Evolutionary conservation across 1,140 invertebrate genomes (phyloP).

Genomic region (Hyposmocoma kahamanoa): DNA sequence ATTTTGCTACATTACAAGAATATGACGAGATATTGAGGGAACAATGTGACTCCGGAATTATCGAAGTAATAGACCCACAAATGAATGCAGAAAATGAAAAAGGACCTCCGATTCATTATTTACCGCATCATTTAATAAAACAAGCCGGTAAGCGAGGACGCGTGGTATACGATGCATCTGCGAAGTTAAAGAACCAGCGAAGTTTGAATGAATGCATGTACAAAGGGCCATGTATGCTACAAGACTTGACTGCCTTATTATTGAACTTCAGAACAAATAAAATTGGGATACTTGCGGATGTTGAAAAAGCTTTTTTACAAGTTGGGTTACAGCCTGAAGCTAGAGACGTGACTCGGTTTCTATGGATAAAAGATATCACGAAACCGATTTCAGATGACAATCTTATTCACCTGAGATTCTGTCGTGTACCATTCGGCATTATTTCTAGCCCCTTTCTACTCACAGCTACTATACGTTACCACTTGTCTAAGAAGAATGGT

Average conservation of each 20-base stretch:
- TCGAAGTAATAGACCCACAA: neutral
- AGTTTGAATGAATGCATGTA: conserved; percentile 11
- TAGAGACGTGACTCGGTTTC: conserved; percentile 10
- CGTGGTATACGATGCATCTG: conserved; percentile 11
- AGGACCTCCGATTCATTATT: conserved; percentile 6
- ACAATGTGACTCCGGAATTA: conserved; percentile 2
- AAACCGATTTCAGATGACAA: conserved; percentile 1
- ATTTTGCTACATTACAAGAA: neutral
- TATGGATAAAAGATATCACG: conserved; percentile 6
- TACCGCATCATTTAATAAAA: conserved; percentile 5
- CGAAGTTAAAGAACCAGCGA: neutral
- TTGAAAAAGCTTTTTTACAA: conserved; percentile 11
- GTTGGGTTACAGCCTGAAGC: conserved; percentile 6
- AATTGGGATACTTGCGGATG: conserved; percentile 5
- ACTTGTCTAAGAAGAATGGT: neutral
- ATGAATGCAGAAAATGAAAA: neutral
- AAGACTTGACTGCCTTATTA: conserved; percentile 5
- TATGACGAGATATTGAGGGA: conserved; percentile 5
- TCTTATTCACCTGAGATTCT: no score
- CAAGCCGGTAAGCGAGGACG: neutral
- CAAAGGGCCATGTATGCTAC: conserved; percentile 2
- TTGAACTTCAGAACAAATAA: conserved; percentile 5
- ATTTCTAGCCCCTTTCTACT: conserved; percentile 9
- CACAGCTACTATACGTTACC: conserved; percentile 2
- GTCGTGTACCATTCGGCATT: conserved; percentile 8